phyloP scores from a whole-genome alignment of 2,113 vertebrate species.

The Rousettus leschenaultii region DNA sequence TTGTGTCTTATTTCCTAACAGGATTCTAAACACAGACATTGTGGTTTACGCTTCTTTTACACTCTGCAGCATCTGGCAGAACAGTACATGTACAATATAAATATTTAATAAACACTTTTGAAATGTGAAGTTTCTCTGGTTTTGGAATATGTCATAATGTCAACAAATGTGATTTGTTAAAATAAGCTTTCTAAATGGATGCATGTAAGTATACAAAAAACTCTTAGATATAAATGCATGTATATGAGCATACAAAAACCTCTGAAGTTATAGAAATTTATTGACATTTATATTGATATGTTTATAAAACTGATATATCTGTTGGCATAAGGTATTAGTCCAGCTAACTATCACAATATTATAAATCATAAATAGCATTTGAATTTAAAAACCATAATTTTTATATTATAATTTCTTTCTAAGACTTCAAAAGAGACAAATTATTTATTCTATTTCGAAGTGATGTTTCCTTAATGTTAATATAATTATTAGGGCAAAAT shows the following conservation, averaged over 20 bases:
- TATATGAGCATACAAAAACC: too few species aligned
- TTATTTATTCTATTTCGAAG: background rate
- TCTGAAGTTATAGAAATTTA: background rate
- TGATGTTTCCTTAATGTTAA: background rate
- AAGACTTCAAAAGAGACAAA: background rate
- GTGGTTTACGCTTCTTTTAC: background rate
- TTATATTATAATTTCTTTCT: background rate
- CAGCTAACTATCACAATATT: background rate
- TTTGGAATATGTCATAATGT: background rate
- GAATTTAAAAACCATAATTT: constrained; percentile 24
- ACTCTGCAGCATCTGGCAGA: background rate
- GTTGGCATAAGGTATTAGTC: background rate
- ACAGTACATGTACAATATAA: background rate
- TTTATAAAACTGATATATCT: background rate
- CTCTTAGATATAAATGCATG: background rate
- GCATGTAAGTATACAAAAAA: background rate
- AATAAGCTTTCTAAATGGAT: background rate
- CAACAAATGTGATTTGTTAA: background rate
- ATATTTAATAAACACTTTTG: background rate
- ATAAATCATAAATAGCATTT: background rate
- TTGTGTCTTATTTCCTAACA: background rate
- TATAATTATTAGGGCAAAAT: background rate
- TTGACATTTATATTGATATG: background rate
- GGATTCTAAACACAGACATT: background rate
- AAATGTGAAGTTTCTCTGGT: background rate